These are phyloP conservation scores for Verasper variegatus DNA, from an alignment of 2,113 vertebrate genomes.

Conservation along the genomic window DNA sequence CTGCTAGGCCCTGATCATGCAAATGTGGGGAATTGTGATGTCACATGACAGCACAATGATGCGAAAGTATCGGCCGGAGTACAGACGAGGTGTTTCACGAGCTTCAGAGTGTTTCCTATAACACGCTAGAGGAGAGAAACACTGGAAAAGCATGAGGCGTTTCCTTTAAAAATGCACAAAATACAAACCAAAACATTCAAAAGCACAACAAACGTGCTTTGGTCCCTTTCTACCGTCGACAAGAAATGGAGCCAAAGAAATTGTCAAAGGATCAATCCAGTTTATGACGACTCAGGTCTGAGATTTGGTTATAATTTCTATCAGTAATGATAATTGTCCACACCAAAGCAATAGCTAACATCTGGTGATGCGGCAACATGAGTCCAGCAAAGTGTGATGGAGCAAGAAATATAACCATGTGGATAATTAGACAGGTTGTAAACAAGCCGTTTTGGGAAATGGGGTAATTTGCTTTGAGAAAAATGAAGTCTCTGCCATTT, in stretches of 20 bases:
- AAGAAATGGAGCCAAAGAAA: background rate
- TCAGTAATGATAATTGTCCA: background rate
- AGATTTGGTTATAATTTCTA: background rate
- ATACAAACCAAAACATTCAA: background rate
- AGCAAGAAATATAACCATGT: background rate
- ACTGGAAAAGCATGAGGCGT: background rate
- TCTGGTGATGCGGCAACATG: background rate
- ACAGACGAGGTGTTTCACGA: too few relatives aligned
- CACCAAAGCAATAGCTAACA: slow-evolving; percentile 1
- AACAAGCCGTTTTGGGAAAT: slow-evolving; percentile 10
- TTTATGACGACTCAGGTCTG: background rate
- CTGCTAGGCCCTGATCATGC: too few relatives aligned
- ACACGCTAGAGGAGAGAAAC: background rate
- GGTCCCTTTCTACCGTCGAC: background rate
- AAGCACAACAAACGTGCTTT: background rate
- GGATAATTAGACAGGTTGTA: slow-evolving; percentile 3
- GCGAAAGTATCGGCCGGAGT: too few relatives aligned
- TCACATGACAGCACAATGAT: too few relatives aligned
- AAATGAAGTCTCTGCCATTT: background rate
- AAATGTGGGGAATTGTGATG: too few relatives aligned
- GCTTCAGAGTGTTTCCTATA: background rate
- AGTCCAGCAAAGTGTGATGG: slow-evolving; percentile 4
- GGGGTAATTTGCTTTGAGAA: background rate
- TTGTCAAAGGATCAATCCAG: background rate
- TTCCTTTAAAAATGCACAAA: background rate